These are phyloP conservation scores for Sebastes cheni DNA, from an alignment of 2,797 vertebrate species.

Conservation along the genomic window DNA sequence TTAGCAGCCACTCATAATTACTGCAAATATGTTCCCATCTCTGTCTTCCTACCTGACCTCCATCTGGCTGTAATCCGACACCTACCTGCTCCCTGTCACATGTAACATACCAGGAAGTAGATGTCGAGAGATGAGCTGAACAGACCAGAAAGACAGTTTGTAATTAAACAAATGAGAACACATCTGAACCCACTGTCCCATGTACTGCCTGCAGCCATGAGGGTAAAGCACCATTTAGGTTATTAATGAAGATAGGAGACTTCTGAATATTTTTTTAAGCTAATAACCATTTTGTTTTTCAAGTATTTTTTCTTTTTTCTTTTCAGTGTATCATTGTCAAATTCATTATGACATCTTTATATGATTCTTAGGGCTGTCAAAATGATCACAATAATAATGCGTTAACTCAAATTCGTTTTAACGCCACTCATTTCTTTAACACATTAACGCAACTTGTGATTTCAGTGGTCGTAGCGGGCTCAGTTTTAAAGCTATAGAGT, in stretches of 20 bases:
- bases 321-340: not conserved
- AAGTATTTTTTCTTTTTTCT: not conserved
- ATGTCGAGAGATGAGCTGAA: conserved; percentile 13
- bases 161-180: not conserved
- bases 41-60: conserved; percentile 22
- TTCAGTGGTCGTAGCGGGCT: no score
- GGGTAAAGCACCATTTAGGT: not conserved
- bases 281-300: not conserved
- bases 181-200: not conserved
- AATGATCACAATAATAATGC: no score
- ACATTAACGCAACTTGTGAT: no score
- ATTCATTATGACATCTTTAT: not conserved
- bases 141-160: conserved; percentile 8
- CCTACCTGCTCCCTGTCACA: conserved; percentile 27
- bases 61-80: conserved; percentile 48
- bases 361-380: no score
- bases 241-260: not conserved
- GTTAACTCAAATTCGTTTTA: no score
- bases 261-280: not conserved
- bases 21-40: not conserved
- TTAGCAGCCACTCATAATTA: not conserved
- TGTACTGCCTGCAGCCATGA: not conserved
- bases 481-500: no score
- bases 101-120: conserved; percentile 19
- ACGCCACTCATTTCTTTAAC: no score